Base-by-base conservation (phyloP, 2,888 invertebrate genomes). In the Limnephilus rhombicus region DNA sequence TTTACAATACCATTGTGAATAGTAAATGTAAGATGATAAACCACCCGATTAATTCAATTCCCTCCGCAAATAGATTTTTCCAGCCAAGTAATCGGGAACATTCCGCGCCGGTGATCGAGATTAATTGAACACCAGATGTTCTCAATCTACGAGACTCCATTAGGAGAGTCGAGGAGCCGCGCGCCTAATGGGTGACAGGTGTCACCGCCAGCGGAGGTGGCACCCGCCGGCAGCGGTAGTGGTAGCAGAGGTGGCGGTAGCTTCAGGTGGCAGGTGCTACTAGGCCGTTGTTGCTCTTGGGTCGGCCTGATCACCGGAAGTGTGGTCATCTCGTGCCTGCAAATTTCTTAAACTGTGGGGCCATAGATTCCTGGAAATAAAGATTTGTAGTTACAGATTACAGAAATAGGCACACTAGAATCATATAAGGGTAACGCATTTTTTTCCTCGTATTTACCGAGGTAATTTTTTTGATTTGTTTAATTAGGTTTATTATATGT, bases 141-240 rank as follows among this genome's bases (percentile, higher is more conserved):
- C 83, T 83, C 83, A 83, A 83, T 83, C 83, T 83, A 41, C 24
- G 83, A 34, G 83, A 49, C 45, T 49, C 41, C 41, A 41, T 49
- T 49, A 49, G 45, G 41, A 31, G 86, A 45, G 9, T 87, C 41
- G 53, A 53, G 86, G 53, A 45, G 41, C 37, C 83, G 68, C 68
- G 37, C 83, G 31, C 90, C 85, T 34, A 68, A 49, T 11, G 68
- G 31, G 53, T 90, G 90, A 90, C 90, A 90, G 90, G 41, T 90
- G 85, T 90, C 90, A 86, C 85, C 37, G 53, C 31, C 53, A 68
- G 90, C 41, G 2, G 86, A 68, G 68, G 68, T 68, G 41, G 68
- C 68, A n/a, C 13, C 3, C 15, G 85, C 11, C 85, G 85, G 53
- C 49, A 31, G 9, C 34, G 53, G 34, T 24, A 15, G 85, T 15